A percentile compares a stretch with the other conserved stretches of the same genome.
These are phyloP conservation scores for Argyresthia goedartella DNA, from an alignment of 2,888 invertebrate genomes.

Conservation along the genomic window DNA sequence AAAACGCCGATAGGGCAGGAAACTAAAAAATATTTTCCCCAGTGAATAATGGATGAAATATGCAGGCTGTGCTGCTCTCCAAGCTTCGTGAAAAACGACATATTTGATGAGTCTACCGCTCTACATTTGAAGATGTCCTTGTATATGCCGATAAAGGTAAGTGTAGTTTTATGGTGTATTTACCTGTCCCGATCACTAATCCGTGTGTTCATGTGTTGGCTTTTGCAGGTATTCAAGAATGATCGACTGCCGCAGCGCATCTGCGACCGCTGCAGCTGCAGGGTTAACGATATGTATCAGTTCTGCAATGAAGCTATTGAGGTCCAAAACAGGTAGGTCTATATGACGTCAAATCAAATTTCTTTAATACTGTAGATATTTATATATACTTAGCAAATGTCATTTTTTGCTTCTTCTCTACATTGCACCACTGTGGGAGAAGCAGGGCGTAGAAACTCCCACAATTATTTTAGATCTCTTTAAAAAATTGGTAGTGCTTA, in stretches of 20 bases:
- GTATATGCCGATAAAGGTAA: constrained; percentile 82
- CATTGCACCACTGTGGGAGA: no score
- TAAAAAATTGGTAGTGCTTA: no score
- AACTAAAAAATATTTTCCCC: neutral
- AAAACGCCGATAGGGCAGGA: constrained; percentile 22
- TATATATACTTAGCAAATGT: neutral
- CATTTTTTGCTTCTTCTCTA: neutral
- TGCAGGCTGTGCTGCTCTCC: constrained; percentile 59
- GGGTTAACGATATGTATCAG: constrained; percentile 78
- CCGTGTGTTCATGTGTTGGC: constrained; percentile 14
- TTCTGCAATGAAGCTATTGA: constrained; percentile 79
- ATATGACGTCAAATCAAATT: no score
- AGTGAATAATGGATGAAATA: constrained; percentile 42
- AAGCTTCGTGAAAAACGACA: constrained; percentile 74
- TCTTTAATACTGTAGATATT: no score
- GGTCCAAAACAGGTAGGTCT: constrained; percentile 71
- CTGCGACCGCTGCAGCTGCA: constrained; percentile 78
- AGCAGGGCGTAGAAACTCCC: no score
- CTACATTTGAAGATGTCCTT: constrained; percentile 78
- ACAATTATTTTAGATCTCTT: no score
- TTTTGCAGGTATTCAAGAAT: constrained; percentile 73
- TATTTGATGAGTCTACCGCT: constrained; percentile 78
- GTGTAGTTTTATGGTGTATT: constrained; percentile 9
- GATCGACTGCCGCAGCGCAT: constrained; percentile 79
- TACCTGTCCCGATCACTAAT: constrained; percentile 4